Evolutionary conservation across 1,140 invertebrate species (phyloP).

Genomic region (Lanistes nyassanus): DNA sequence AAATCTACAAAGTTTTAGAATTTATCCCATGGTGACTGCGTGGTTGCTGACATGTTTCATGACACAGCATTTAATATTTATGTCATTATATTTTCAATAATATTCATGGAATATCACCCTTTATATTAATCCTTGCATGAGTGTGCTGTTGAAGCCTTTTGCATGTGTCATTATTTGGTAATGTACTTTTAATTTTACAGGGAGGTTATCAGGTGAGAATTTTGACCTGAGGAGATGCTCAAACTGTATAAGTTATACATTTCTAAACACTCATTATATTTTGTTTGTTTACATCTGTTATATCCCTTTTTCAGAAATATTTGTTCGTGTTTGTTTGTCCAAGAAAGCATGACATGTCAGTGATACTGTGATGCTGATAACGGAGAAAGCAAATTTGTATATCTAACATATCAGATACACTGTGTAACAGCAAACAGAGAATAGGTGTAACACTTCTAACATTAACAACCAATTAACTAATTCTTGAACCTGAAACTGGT

Average conservation of each 20-base stretch:
- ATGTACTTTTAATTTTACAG: slow-evolving; percentile 6
- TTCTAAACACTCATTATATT: background rate
- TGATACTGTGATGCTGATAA: background rate
- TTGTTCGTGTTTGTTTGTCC: background rate
- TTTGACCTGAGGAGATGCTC: background rate
- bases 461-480: too few species aligned
- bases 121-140: too few species aligned
- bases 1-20: too few species aligned
- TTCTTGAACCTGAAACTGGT: too few species aligned
- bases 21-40: too few species aligned
- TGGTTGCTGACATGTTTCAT: too few species aligned
- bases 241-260: background rate
- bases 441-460: too few species aligned
- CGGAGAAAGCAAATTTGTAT: background rate
- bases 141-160: too few species aligned
- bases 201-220: slow-evolving; percentile 24
- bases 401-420: background rate
- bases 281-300: background rate
- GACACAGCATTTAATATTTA: too few species aligned
- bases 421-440: background rate
- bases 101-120: too few species aligned
- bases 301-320: background rate
- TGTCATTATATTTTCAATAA: too few species aligned
- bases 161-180: too few species aligned
- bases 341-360: background rate